phyloP scores from a whole-genome alignment of 2,113 vertebrate genomes.

The Pantherophis guttatus region DNA sequence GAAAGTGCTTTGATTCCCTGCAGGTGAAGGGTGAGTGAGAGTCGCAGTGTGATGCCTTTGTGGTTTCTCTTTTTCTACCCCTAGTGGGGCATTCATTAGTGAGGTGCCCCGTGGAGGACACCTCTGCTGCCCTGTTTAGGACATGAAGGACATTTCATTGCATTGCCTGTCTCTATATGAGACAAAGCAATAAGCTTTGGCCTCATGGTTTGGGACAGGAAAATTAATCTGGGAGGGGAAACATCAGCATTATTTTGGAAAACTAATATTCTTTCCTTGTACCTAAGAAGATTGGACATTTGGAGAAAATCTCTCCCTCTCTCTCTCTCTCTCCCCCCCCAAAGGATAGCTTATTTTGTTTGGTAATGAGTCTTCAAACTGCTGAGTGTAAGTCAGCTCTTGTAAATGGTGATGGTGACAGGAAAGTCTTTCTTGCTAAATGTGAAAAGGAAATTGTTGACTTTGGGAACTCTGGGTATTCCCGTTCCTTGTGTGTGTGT shows the following conservation, averaged over 20 bases:
- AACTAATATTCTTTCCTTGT: no score
- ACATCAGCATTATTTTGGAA: not conserved
- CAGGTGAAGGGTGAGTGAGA: conserved; percentile 3
- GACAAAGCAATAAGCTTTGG: not conserved
- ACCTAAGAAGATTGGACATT: not conserved
- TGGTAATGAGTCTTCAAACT: not conserved
- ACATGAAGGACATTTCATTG: not conserved
- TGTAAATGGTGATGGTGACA: not conserved
- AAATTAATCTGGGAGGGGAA: not conserved
- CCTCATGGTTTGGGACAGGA: not conserved
- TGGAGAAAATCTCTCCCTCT: not conserved
- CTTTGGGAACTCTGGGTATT: not conserved
- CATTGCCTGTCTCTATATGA: not conserved
- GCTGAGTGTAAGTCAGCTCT: not conserved
- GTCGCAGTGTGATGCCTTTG: not conserved
- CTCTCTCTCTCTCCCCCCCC: not conserved
- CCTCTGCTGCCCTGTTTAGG: not conserved
- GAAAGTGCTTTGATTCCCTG: not conserved
- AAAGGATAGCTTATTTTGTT: not conserved
- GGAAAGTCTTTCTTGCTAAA: not conserved
- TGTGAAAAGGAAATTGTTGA: not conserved
- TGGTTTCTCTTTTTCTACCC: not conserved
- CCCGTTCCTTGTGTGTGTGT: not conserved
- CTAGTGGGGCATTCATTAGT: not conserved
- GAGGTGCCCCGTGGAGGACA: not conserved